Conservation (phyloP, 1,140 invertebrate genomes). For the Pachyrhynchus sulphureomaculatus region DNA sequence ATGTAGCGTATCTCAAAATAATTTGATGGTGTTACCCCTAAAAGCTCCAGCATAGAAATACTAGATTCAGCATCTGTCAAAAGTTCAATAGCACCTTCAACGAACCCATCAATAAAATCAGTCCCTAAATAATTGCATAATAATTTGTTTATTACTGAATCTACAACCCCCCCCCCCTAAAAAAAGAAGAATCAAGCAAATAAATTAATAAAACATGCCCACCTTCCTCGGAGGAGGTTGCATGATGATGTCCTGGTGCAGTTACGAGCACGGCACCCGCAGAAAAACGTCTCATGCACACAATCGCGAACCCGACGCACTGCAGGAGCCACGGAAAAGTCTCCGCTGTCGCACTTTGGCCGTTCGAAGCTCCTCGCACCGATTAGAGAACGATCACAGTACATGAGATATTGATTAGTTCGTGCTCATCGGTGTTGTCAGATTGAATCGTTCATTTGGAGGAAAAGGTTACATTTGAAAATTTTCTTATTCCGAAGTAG, state of each 20-base stretch:
- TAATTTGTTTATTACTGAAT: no score
- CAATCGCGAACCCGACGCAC: conserved; percentile 10
- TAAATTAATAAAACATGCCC: conserved; percentile 41
- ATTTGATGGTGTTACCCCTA: no score
- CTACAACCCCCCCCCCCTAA: no score
- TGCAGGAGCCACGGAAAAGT: conserved; percentile 4
- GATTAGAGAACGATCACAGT: conserved; percentile 7
- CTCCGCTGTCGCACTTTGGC: neutral
- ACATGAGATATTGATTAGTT: conserved; percentile 21
- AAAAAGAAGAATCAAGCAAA: no score
- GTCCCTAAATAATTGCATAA: no score
- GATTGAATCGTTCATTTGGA: neutral
- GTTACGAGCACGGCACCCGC: conserved; percentile 1
- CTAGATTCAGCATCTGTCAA: no score
- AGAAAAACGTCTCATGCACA: conserved; percentile 10
- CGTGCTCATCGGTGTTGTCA: neutral
- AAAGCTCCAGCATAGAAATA: no score
- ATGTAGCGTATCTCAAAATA: no score
- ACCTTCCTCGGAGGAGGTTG: conserved; percentile 78
- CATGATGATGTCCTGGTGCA: conserved; percentile 51
- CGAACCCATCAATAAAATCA: no score
- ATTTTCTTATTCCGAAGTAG: no score
- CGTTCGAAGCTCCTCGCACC: conserved; percentile 9
- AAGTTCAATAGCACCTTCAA: no score
- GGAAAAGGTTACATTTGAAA: neutral